These are phyloP conservation scores for Dendrocincla fuliginosa DNA, from an alignment of 2,797 vertebrate species.

Conservation along the genomic window DNA sequence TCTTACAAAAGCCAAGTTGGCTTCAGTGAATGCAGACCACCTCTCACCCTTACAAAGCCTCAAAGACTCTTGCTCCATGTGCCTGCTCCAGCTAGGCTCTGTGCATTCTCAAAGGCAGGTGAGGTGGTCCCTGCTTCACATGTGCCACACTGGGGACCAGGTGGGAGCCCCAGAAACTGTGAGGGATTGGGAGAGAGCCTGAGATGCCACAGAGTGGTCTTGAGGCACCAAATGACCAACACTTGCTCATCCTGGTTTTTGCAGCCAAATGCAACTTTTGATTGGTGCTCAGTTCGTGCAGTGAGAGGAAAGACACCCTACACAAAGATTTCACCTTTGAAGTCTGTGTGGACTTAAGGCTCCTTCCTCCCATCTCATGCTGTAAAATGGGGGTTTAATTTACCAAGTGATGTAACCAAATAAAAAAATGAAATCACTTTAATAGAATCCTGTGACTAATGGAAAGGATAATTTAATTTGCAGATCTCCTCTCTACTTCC, in stretches of 20 bases:
- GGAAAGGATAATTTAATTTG: background rate
- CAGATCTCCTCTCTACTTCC: background rate
- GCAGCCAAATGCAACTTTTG: background rate
- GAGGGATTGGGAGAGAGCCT: rapidly evolving
- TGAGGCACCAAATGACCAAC: background rate
- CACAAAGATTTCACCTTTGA: background rate
- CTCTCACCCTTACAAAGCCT: slow-evolving; percentile 46
- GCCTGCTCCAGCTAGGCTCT: background rate
- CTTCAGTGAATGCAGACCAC: rapidly evolving
- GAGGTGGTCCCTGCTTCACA: background rate
- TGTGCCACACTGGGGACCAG: background rate
- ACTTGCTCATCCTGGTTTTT: background rate
- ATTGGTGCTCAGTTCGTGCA: background rate
- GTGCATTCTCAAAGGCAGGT: background rate
- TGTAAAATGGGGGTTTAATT: background rate
- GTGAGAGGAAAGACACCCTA: background rate
- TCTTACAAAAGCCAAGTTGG: background rate
- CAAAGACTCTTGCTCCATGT: background rate
- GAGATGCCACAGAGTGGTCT: rapidly evolving
- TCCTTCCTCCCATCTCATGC: background rate
- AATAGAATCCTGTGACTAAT: background rate
- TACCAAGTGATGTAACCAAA: background rate
- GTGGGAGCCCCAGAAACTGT: background rate
- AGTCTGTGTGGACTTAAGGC: background rate
- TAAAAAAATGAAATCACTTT: background rate